Base-by-base conservation (phyloP, 2,888 invertebrate species). In the Ormyrus labotus region DNA sequence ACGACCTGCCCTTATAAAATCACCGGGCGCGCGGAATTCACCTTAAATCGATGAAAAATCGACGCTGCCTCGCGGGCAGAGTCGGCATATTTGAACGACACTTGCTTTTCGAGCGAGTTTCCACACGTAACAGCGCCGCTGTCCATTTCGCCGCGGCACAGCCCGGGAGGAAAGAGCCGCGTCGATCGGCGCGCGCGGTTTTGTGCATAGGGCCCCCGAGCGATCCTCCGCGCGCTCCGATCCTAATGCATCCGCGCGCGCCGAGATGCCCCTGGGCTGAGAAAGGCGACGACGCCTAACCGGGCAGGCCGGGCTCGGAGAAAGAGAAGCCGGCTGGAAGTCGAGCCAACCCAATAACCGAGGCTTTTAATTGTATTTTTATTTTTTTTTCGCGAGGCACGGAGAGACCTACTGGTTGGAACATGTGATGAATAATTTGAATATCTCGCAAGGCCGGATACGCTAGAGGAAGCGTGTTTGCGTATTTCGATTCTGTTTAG, bases 261-360 rank as follows among this genome's bases (percentile, higher is more conserved):
- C 19, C 81, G 75, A 82, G 85, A 87, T 89, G 88, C 89, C 89
- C 87, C 89, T 87, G 89, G 89, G 89, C 89, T 88, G 87, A 86
- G 89, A 89, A 89, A 89, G 89, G 88, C 87, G 88, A 88, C 50
- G 10, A 11, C 34, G 63, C 77, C 75, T 55, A 78, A 81, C 69
- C 71, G 80, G 76, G 1, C 72, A 76, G 76, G 5, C 11, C 19
- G 6, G 8, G 72, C 78, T n/a, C 61, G 78, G 34, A 34, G 58
- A 70, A 63, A 69, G 34, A 34, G 63, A 64, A 50, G 55, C 70
- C 68, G 11, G 34, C 34, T 34, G 34, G 34, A 34, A 57, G n/a
- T 13, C 13, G 51, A 50, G 60, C 34, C 10, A n/a, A 47, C 77
- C 4, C 34, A 34, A 34, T 2, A 34, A 34, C 34, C 34, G 34